These are phyloP conservation scores for Vollenhovia emeryi DNA, from an alignment of 1,140 invertebrate species.

Conservation along the genomic window DNA sequence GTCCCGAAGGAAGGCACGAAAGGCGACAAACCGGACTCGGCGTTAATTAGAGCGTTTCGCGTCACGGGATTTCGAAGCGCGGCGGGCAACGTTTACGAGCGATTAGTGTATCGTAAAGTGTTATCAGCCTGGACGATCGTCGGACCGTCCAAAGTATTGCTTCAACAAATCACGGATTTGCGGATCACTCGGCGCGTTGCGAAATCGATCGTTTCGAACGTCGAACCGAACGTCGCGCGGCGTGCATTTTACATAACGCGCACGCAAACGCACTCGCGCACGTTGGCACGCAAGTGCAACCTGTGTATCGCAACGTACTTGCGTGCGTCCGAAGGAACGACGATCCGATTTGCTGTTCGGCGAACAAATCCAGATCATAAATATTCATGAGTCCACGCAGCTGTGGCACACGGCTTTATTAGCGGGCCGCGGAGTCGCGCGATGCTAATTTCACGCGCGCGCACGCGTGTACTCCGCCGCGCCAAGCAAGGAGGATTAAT, in stretches of 20 bases:
- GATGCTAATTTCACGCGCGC: slow-evolving; percentile 41
- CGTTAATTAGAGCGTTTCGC: background rate
- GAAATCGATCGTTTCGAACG: slow-evolving; percentile 1
- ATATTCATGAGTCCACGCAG: slow-evolving; percentile 51
- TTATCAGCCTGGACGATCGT: background rate
- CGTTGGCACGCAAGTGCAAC: background rate
- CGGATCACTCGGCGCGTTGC: background rate
- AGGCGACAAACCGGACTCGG: background rate
- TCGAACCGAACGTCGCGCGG: background rate
- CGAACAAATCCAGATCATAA: slow-evolving; percentile 40
- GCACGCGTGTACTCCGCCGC: background rate
- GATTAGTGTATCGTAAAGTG: background rate
- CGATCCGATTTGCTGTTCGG: slow-evolving; percentile 27
- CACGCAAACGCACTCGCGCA: background rate
- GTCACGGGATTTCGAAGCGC: background rate
- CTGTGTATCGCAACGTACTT: background rate
- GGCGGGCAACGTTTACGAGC: background rate
- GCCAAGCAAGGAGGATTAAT: slow-evolving; percentile 39
- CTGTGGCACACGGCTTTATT: slow-evolving; percentile 48
- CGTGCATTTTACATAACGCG: background rate
- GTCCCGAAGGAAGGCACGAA: background rate
- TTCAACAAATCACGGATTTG: background rate
- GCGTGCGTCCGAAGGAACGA: background rate
- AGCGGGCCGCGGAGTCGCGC: slow-evolving; percentile 14
- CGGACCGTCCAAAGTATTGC: background rate